Percentiles rank a stretch among this genome's conserved stretches.
phyloP scores from a whole-genome alignment of 1,140 invertebrate species.

The Drosophila dunni region DNA sequence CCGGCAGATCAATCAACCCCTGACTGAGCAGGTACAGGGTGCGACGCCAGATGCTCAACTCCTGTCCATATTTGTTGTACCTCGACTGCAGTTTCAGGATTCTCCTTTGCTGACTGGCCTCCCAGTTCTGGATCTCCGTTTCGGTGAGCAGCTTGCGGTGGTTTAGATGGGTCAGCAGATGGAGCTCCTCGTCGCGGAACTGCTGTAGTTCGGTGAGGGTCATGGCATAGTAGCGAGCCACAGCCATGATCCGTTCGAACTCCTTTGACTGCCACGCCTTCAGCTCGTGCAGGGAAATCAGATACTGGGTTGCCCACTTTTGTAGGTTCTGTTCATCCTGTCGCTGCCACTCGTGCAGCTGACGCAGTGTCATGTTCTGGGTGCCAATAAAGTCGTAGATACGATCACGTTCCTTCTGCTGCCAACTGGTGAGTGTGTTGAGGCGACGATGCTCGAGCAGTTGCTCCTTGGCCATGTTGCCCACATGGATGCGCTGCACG shows the following conservation, averaged over 20 bases:
- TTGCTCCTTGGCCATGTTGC: conserved; percentile 52
- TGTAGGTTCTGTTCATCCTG: conserved; percentile 61
- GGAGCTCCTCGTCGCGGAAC: conserved; percentile 76
- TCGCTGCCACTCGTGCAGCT: conserved; percentile 71
- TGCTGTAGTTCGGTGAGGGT: conserved; percentile 67
- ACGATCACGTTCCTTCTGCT: conserved; percentile 75
- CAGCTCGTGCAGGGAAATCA: conserved; percentile 58
- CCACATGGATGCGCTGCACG: conserved; percentile 59
- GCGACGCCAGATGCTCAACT: conserved; percentile 70
- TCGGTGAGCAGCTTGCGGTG: conserved; percentile 58
- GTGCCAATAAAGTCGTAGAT: conserved; percentile 77
- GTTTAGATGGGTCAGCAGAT: conserved; percentile 59
- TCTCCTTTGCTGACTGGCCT: conserved; percentile 53
- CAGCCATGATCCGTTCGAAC: conserved; percentile 58
- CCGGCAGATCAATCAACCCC: conserved; percentile 64
- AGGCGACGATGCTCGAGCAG: conserved; percentile 61
- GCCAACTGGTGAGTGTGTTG: conserved; percentile 64
- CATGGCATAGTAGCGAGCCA: conserved; percentile 74
- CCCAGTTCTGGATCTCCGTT: conserved; percentile 53
- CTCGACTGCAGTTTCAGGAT: conserved; percentile 49
- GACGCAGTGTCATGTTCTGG: conserved; percentile 67
- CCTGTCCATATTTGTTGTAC: conserved; percentile 54
- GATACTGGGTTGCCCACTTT: conserved; percentile 56
- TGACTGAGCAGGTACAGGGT: conserved; percentile 69
- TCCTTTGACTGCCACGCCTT: conserved; percentile 77